These are phyloP conservation scores for Cacoxenus indagator DNA, from an alignment of 2,888 invertebrate species.

Conservation along the genomic window DNA sequence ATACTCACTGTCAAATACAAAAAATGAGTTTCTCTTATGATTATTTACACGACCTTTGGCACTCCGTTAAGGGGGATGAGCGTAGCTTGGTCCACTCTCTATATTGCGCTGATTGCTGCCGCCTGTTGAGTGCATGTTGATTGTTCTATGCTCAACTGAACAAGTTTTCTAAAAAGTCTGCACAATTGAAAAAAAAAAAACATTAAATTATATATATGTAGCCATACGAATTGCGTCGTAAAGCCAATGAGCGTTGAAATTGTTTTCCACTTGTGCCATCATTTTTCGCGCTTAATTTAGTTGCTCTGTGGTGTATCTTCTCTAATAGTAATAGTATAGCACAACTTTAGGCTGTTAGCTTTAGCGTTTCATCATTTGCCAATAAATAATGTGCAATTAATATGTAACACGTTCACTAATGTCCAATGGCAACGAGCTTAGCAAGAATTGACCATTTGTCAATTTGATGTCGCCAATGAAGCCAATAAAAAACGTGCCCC, in stretches of 20 bases:
- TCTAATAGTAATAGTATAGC: not conserved
- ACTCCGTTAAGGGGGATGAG: slow-evolving; percentile 6
- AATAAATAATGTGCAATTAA: slow-evolving; percentile 62
- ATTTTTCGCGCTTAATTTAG: slow-evolving; percentile 45
- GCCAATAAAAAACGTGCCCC: slow-evolving; percentile 23
- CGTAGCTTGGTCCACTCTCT: not conserved
- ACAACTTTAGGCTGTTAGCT: not conserved
- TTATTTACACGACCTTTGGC: slow-evolving; percentile 45
- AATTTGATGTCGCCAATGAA: slow-evolving; percentile 53
- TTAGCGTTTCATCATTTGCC: slow-evolving; percentile 17
- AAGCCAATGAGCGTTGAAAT: slow-evolving; percentile 59
- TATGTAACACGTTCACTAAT: slow-evolving; percentile 57
- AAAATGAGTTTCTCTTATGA: slow-evolving; percentile 36
- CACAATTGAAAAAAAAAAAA: not conserved
- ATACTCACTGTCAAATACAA: slow-evolving; percentile 18
- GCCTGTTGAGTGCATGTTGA: no score
- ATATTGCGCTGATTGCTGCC: not conserved
- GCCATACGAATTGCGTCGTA: no score
- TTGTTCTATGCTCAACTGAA: no score
- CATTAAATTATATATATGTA: no score
- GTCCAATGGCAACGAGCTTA: slow-evolving; percentile 34
- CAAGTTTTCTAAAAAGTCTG: no score
- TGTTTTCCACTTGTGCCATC: slow-evolving; percentile 35
- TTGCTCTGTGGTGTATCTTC: slow-evolving; percentile 9
- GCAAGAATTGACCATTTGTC: slow-evolving; percentile 56